Evolutionary conservation across 2,113 vertebrate species (phyloP), one percentile per base, ranked within the genome.

Genomic region (Dunckerocampus dactyliophorus): DNA sequence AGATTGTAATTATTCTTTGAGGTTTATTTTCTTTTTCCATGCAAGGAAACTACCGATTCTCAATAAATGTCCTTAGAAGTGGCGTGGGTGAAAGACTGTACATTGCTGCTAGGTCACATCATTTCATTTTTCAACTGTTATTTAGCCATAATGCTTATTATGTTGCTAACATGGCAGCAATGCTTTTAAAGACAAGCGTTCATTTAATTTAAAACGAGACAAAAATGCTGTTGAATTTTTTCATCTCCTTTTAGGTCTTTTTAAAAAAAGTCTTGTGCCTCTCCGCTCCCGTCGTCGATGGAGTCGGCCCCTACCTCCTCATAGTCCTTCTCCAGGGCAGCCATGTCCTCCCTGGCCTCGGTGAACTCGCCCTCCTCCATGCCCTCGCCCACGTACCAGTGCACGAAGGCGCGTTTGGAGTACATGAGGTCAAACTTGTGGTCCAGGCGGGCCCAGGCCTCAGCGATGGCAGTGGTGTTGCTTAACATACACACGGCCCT

Each of bases 331-430:
- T 93, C 92, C 56, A 92, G 85, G 69, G 91, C 92, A 39, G 91
- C 90, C 91, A 92, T 90, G 73, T 93, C 92, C 65, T 93, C 91
- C 52, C 84, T 87, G 19, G 92, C 91, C 84, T 92, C 92, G 0
- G 90, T 91, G 81, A 93, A 93, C 78, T 89, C 92, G 4, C 92
- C 91, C 80, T 93, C 92, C 88, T 93, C 92, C 91, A 88, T 92
- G 17, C 91, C 92, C 75, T 92, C 92, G 56, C 92, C 91, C 47
- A 93, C 91, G n/a, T 93, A 92, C 91, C 92, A 93, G 79, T 93
- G 91, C 22, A 93, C 92, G 67, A 93, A 93, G 67, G 91, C 91
- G 62, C 90, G 83, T 80, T 92, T 92, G 21, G 89, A 89, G 31
- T 92, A 91, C 91, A 92, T 92, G 67, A 91, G 85, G n/a, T 92